Evolutionary conservation across 2,888 invertebrate species (phyloP), one percentile per base, ranked within the genome.

Genomic region (Diachrysia chrysitis): DNA sequence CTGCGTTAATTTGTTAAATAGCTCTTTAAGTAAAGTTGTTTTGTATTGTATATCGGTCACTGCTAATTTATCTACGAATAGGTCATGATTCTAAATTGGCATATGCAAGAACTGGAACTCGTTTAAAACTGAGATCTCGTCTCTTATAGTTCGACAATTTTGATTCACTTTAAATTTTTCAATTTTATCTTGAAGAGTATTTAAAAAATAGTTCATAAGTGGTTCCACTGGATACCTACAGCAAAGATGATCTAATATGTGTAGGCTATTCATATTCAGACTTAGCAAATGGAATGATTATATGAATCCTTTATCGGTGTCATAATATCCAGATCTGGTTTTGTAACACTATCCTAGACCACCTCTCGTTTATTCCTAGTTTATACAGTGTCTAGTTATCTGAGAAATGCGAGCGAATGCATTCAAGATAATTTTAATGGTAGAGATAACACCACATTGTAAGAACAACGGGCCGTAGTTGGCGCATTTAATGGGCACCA

Each of bases 371-470:
- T 63, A 58, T 67, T 69, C 66, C 75, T 75, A 77, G 71, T 67
- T 66, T 68, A 66, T 66, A 66, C 61, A 60, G 69, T 71, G 62
- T 69, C 69, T 70, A 69, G 65, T 74, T 82, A 82, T 83, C 82
- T 79, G 48, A 67, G 79, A 70, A 78, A 83, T 78, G 79, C 62
- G 69, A 72, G 69, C 74, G 66, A 73, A 68, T 75, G 71, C 68
- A 75, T 77, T 72, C 55, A 59, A 81, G 83, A 82, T 83, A 83
- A 74, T 77, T 82, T 71, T 78, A 79, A 83, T 81, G 65, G 75
- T 73, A 29, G 71, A 58, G 79, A 81, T 83, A 81, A 81, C 73
- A 78, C 70, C 56, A 72, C 73, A 66, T 25, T 67, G 75, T 73
- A 63, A 10, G 57, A 74, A 71, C 67, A 70, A 53, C 58, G 29